phyloP scores from a whole-genome alignment of 1,140 invertebrate genomes.

The Polypedilum pembai region DNA sequence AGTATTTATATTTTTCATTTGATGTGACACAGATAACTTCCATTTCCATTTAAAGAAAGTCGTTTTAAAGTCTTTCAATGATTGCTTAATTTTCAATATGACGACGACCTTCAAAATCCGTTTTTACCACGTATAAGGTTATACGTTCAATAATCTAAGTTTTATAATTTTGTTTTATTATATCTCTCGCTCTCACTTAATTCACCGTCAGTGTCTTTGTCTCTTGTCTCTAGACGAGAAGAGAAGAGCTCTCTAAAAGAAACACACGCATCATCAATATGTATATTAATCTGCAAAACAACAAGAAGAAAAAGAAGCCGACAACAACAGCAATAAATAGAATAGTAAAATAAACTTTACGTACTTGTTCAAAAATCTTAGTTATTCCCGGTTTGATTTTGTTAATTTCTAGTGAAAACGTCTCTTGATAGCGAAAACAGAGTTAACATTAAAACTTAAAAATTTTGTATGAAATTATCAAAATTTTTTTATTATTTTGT shows the following conservation, averaged over 20 bases:
- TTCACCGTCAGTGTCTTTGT: too few species aligned
- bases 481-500: too few species aligned
- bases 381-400: background rate
- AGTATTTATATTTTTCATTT: background rate
- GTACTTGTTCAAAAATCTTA: constrained; percentile 6
- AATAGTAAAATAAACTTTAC: background rate
- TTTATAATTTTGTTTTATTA: background rate
- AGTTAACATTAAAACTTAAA: too few species aligned
- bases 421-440: too few species aligned
- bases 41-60: constrained; percentile 20
- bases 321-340: background rate
- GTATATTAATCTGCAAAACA: background rate
- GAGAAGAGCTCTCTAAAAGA: too few species aligned
- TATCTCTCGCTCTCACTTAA: too few species aligned
- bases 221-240: too few species aligned
- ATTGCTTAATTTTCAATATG: constrained; percentile 23
- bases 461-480: too few species aligned
- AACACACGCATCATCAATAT: too few species aligned
- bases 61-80: background rate
- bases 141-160: constrained; percentile 6
- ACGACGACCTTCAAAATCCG: constrained; percentile 26
- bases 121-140: constrained; percentile 7
- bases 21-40: constrained; percentile 16
- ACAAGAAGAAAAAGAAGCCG: background rate
- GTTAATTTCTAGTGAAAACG: too few species aligned